A percentile compares a stretch with the other conserved stretches of the same genome.
phyloP scores from a whole-genome alignment of 2,888 invertebrate species.

The Agrotis clavis region DNA sequence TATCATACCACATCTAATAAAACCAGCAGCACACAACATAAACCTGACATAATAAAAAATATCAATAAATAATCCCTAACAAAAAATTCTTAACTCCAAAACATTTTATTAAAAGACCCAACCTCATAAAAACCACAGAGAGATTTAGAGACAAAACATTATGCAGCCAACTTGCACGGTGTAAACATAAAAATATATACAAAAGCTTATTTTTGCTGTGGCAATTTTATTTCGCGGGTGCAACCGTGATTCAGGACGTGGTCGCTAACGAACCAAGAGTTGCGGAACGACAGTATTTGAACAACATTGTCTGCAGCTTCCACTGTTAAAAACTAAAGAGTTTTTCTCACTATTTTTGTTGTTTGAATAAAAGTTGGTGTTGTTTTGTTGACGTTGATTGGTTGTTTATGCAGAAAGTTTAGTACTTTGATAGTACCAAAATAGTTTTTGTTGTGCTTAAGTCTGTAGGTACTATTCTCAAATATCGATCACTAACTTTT shows the following conservation, averaged over 20 bases:
- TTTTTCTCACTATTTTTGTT: conserved; percentile 53
- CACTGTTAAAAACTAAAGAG: conserved; percentile 61
- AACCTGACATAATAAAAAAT: conserved; percentile 10
- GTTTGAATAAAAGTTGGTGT: conserved; percentile 25
- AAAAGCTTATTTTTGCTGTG: conserved; percentile 56
- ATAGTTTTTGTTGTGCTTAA: no score
- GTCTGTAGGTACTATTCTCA: no score
- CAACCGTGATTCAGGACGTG: conserved; percentile 70
- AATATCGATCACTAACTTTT: no score
- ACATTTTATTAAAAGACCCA: conserved; percentile 42
- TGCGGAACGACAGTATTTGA: conserved; percentile 72
- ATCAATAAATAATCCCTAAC: conserved; percentile 32
- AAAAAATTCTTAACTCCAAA: conserved; percentile 28
- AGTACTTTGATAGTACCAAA: no score
- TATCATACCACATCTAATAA: no score
- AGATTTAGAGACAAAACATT: conserved; percentile 33
- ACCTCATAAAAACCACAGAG: conserved; percentile 33
- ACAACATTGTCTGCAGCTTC: conserved; percentile 73
- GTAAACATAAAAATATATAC: conserved; percentile 54
- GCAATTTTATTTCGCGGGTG: conserved; percentile 70
- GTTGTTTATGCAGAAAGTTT: neutral
- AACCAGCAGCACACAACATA: neutral
- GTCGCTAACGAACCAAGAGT: conserved; percentile 76
- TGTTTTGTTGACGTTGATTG: conserved; percentile 7
- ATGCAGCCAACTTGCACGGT: conserved; percentile 37